phyloP scores from a whole-genome alignment of 2,797 vertebrate species.

The Orientallactaga sibirica region DNA sequence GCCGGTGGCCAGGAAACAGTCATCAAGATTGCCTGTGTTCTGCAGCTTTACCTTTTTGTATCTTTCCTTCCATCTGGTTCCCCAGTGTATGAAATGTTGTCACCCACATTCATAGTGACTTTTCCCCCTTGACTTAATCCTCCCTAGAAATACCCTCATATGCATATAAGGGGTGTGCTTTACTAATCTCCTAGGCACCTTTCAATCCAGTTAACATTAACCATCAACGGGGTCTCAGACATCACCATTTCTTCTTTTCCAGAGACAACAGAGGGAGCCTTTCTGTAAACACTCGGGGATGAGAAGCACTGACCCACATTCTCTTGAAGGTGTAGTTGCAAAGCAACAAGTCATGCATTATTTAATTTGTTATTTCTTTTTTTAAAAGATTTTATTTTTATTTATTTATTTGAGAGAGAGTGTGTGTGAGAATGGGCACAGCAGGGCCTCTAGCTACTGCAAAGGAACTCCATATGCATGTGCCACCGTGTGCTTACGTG shows the following conservation, averaged over 20 bases:
- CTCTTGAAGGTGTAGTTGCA: not conserved
- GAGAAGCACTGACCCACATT: not conserved
- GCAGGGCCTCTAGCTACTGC: too few species aligned
- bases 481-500: too few species aligned
- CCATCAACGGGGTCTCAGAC: not conserved
- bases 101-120: not conserved
- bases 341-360: not conserved
- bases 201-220: not conserved
- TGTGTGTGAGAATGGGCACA: too few species aligned
- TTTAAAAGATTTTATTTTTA: too few species aligned
- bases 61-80: not conserved
- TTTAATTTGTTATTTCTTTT: not conserved
- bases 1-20: not conserved
- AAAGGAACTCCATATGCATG: too few species aligned
- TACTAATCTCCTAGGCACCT: not conserved
- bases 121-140: not conserved
- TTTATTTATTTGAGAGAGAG: too few species aligned
- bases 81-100: not conserved
- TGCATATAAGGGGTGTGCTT: not conserved
- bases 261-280: not conserved
- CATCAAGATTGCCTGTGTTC: not conserved
- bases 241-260: not conserved
- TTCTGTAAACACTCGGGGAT: conserved; percentile 34
- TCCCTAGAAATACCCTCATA: not conserved
- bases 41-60: not conserved